Evolutionary conservation across 2,113 vertebrate species (phyloP).

Genomic region (Grus americana): DNA sequence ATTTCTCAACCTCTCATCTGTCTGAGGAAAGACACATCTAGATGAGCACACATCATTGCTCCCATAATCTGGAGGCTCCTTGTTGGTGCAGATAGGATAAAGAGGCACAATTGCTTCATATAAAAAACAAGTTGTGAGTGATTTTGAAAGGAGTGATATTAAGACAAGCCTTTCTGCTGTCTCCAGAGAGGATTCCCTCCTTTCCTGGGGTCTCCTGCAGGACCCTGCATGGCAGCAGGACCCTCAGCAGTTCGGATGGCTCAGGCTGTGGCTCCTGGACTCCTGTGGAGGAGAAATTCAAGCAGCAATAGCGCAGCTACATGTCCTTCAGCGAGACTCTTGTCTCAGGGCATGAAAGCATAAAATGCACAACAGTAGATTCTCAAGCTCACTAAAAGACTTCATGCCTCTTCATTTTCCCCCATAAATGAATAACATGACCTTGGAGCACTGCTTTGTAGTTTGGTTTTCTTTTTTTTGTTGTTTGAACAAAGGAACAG

Average conservation of each 20-base stretch:
- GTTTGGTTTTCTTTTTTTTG: neutral
- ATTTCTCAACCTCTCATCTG: conserved; percentile 14
- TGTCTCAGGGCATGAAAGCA: neutral
- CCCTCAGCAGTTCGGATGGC: neutral
- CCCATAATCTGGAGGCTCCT: neutral
- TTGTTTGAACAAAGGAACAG: conserved; percentile 10
- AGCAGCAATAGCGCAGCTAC: neutral
- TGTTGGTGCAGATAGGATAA: neutral
- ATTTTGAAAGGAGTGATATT: neutral
- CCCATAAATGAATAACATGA: neutral
- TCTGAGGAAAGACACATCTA: neutral
- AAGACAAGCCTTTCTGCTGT: neutral
- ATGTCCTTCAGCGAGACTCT: neutral
- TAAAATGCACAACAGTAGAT: neutral
- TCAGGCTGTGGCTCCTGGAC: neutral
- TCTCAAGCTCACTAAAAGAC: neutral
- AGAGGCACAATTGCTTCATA: neutral
- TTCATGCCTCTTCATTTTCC: neutral
- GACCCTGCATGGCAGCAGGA: neutral
- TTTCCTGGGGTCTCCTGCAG: neutral
- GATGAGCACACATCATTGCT: neutral
- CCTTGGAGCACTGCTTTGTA: neutral
- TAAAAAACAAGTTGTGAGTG: neutral
- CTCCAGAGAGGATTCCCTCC: neutral
- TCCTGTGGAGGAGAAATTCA: neutral